Conservation (phyloP, 2,113 vertebrate species). For the Colossoma macropomum region DNA sequence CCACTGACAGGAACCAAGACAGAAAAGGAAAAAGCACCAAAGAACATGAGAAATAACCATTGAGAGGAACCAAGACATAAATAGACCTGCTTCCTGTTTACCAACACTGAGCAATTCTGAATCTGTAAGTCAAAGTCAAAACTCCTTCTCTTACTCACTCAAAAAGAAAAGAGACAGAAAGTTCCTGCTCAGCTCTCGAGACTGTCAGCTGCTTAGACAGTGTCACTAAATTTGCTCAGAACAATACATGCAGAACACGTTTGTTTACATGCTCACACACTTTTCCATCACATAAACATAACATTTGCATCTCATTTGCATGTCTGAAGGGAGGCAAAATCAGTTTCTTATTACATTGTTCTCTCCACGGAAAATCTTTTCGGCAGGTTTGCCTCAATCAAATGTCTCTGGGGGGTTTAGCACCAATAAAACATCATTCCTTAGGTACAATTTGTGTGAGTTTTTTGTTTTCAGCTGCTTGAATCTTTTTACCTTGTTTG, state of each 20-base stretch:
- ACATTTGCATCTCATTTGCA: slow-evolving; percentile 20
- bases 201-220: neutral
- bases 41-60: no score
- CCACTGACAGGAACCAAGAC: no score
- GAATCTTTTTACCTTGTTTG: no score
- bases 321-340: neutral
- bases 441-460: no score
- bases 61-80: no score
- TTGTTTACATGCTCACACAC: neutral
- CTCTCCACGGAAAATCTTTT: neutral
- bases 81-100: no score
- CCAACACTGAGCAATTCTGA: neutral
- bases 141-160: neutral
- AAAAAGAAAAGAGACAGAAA: neutral
- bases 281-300: neutral
- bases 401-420: neutral
- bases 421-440: neutral
- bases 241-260: neutral
- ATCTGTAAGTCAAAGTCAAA: no score
- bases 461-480: neutral
- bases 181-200: neutral
- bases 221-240: neutral
- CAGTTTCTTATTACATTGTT: slow-evolving; percentile 14
- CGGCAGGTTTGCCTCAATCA: neutral
- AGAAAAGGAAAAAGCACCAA: no score